These are phyloP conservation scores for Tetragonula carbonaria DNA, from an alignment of 2,888 invertebrate species.

Conservation along the genomic window DNA sequence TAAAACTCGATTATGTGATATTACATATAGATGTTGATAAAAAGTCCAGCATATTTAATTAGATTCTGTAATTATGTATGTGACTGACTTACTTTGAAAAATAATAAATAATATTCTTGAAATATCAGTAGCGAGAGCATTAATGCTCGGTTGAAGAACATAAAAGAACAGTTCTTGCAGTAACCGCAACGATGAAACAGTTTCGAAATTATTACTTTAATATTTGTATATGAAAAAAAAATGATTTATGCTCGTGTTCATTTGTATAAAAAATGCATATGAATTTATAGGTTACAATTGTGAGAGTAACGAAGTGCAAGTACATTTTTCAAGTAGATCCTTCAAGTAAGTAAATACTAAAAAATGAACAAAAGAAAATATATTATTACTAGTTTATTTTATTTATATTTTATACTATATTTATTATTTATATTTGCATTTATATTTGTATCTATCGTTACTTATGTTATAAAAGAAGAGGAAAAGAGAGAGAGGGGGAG, in stretches of 20 bases:
- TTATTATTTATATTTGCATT: not conserved
- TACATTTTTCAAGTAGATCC: not conserved
- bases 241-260: not conserved
- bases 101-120: not conserved
- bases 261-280: not conserved
- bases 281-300: too few relatives aligned
- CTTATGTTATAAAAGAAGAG: too few relatives aligned
- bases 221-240: not conserved
- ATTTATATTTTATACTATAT: not conserved
- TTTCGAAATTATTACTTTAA: not conserved
- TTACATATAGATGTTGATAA: not conserved
- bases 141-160: not conserved
- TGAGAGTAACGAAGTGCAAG: not conserved
- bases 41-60: not conserved
- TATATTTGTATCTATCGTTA: too few relatives aligned
- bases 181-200: not conserved
- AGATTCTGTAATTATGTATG: not conserved
- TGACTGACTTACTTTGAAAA: not conserved
- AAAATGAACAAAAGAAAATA: too few relatives aligned
- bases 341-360: too few relatives aligned
- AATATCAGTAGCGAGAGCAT: not conserved
- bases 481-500: too few relatives aligned
- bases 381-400: not conserved
- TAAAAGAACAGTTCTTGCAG: slow-evolving; percentile 1
- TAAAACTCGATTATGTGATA: not conserved